A percentile compares a stretch with the other conserved stretches of the same genome.
Conservation (phyloP, 1,140 invertebrate species). For the Parapsyche elsis region DNA sequence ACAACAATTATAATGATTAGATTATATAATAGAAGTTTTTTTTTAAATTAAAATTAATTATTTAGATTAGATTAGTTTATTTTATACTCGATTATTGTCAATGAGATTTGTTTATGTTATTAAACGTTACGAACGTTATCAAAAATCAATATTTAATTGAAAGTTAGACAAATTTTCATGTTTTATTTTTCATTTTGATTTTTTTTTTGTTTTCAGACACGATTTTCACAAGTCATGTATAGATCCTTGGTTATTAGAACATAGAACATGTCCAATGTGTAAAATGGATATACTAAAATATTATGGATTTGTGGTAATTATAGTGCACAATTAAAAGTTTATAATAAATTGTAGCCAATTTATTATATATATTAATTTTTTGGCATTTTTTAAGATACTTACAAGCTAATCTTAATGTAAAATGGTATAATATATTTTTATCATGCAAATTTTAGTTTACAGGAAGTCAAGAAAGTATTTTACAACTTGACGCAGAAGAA, state of each 20-base stretch:
- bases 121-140: neutral
- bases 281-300: constrained; percentile 95
- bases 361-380: too few relatives aligned
- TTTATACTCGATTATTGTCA: neutral
- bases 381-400: constrained; percentile 18
- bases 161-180: neutral
- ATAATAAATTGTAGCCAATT: neutral
- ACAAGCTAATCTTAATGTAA: too few relatives aligned
- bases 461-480: constrained; percentile 83
- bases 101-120: neutral
- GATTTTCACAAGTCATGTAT: constrained; percentile 95
- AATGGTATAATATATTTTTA: neutral
- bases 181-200: constrained; percentile 2
- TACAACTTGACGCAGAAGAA: constrained; percentile 75
- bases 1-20: neutral
- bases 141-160: neutral
- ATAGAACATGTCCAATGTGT: constrained; percentile 94
- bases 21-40: neutral
- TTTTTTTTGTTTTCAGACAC: constrained; percentile 73
- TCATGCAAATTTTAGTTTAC: constrained; percentile 70
- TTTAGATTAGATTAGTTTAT: neutral
- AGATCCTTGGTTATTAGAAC: constrained; percentile 93
- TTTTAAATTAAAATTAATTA: neutral
- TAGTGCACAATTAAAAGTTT: too few relatives aligned
- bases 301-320: constrained; percentile 86